Evolutionary conservation across 2,113 vertebrate species (phyloP).

Genomic region (Heteronetta atricapilla): DNA sequence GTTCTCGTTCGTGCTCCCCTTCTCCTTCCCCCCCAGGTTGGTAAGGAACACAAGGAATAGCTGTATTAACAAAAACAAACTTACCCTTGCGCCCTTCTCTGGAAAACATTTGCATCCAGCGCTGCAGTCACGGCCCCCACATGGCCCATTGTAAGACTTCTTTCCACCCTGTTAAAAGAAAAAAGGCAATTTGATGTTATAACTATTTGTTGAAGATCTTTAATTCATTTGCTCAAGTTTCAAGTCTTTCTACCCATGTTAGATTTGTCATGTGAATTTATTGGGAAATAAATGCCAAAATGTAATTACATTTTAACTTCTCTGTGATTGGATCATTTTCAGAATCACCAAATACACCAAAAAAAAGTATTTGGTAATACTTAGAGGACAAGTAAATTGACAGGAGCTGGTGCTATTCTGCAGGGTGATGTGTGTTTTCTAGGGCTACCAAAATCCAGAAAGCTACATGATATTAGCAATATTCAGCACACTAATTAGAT

Average conservation of each 20-base stretch:
- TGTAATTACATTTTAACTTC: neutral
- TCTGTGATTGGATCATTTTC: neutral
- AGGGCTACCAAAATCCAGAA: neutral
- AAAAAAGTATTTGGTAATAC: neutral
- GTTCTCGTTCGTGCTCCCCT: neutral
- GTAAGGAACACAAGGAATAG: slow-evolving; percentile 31
- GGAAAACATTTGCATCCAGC: slow-evolving; percentile 83
- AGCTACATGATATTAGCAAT: neutral
- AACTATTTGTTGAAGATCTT: neutral
- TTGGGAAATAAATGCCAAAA: neutral
- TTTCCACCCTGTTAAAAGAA: slow-evolving; percentile 76
- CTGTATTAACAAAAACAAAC: slow-evolving; percentile 51
- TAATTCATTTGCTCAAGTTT: neutral
- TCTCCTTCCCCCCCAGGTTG: neutral
- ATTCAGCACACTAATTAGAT: neutral
- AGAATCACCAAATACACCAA: neutral
- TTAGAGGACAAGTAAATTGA: neutral
- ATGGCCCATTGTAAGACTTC: slow-evolving; percentile 78
- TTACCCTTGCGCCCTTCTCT: slow-evolving; percentile 89
- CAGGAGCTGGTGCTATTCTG: neutral
- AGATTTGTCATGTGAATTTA: neutral
- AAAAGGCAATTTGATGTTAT: neutral
- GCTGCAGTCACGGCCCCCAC: slow-evolving; percentile 84
- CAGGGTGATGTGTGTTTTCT: neutral
- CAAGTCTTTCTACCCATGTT: neutral